Percentiles rank a stretch among this genome's conserved stretches.
phyloP scores from a whole-genome alignment of 2,797 vertebrate species.

The Synaphobranchus kaupii region DNA sequence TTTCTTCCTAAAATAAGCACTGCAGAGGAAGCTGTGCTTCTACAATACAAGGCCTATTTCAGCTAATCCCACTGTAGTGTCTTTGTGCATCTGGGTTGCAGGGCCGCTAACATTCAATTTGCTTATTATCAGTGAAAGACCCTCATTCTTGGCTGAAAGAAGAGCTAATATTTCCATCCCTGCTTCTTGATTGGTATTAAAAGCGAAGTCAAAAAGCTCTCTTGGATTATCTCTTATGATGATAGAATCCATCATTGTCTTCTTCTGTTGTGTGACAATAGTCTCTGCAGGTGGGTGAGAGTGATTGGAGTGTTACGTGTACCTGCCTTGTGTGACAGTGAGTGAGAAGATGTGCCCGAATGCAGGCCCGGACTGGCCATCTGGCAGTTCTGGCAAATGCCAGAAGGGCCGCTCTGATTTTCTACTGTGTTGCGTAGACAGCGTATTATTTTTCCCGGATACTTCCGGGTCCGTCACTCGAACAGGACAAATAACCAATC shows the following conservation, averaged over 20 bases:
- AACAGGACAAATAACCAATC: no score
- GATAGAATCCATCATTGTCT: neutral
- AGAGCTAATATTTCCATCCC: neutral
- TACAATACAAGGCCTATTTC: slow-evolving; percentile 30
- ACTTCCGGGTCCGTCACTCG: no score
- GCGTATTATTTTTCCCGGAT: no score
- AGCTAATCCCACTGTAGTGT: neutral
- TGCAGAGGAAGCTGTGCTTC: slow-evolving; percentile 27
- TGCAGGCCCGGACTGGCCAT: no score
- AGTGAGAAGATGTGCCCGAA: no score
- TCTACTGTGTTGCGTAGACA: no score
- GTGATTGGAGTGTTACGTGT: no score
- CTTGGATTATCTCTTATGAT: neutral
- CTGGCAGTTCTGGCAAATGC: no score
- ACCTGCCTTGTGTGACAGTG: no score
- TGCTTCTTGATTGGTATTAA: neutral
- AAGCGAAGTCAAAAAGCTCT: neutral
- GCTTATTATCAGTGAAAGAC: neutral
- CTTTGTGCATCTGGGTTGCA: neutral
- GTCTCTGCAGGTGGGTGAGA: neutral
- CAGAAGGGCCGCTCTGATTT: no score
- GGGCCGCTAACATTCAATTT: neutral
- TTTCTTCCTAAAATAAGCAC: slow-evolving; percentile 39
- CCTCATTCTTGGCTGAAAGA: neutral
- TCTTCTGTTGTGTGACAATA: neutral